Evolutionary conservation across 1,140 invertebrate genomes (phyloP).

Genomic region (Asobara japonica): DNA sequence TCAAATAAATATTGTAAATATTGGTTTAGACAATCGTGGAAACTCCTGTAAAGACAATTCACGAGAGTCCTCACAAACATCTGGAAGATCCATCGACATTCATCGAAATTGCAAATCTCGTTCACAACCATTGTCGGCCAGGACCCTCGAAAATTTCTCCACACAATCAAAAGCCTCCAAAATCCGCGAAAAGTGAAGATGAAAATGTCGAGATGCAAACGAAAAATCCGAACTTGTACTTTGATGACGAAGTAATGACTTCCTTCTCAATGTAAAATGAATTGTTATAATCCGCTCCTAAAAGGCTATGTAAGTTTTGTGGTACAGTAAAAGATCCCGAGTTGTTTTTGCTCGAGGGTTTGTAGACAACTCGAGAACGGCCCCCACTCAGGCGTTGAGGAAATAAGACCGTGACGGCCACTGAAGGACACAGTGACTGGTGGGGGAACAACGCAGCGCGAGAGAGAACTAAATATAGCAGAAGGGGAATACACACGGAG

Average conservation of each 20-base stretch:
- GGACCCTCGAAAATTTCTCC: not conserved
- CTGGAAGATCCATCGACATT: not conserved
- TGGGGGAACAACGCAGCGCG: too few species aligned
- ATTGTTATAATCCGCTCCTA: too few species aligned
- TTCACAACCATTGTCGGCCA: not conserved
- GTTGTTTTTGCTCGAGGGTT: too few species aligned
- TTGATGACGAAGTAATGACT: not conserved
- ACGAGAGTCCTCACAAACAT: not conserved
- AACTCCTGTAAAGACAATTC: not conserved
- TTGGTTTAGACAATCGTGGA: not conserved
- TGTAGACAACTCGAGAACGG: too few species aligned
- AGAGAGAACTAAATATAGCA: too few species aligned
- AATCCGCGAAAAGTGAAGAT: not conserved
- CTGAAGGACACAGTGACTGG: too few species aligned
- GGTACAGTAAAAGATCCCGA: too few species aligned
- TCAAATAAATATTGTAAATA: too few species aligned
- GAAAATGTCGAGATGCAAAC: not conserved
- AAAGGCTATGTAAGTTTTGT: too few species aligned
- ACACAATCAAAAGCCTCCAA: not conserved
- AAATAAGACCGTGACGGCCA: too few species aligned
- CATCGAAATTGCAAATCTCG: not conserved
- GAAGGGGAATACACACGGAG: too few species aligned
- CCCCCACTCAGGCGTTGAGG: too few species aligned
- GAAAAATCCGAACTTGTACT: not conserved
- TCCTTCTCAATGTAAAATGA: not conserved